Evolutionary conservation across 2,888 invertebrate species (phyloP).

Genomic region (Chrysodeixis includens): DNA sequence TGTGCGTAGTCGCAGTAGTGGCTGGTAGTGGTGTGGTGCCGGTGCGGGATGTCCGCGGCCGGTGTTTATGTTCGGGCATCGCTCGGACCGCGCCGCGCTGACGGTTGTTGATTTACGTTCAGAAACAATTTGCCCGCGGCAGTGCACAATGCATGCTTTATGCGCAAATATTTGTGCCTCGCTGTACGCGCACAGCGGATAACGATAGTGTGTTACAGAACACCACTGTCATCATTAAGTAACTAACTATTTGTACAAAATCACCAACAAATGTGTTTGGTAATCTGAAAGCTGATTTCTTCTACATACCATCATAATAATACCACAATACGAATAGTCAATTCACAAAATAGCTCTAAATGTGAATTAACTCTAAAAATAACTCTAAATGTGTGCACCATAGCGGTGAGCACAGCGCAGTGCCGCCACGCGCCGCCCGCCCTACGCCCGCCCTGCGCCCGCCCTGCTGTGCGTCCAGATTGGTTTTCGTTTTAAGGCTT

Average conservation of each 20-base stretch:
- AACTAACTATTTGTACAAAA: background rate
- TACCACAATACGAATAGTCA: no score
- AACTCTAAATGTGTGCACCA: no score
- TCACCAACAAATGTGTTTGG: no score
- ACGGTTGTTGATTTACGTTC: slow-evolving; percentile 13
- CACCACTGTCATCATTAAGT: background rate
- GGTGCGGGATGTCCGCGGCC: background rate
- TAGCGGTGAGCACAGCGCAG: background rate
- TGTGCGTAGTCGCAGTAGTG: background rate
- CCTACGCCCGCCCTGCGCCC: background rate
- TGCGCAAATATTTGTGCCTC: background rate
- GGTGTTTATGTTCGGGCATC: slow-evolving; percentile 10
- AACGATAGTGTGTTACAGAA: background rate
- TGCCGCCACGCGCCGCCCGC: background rate
- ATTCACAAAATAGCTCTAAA: no score
- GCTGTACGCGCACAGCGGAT: background rate
- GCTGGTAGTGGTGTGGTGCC: background rate
- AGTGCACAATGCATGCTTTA: background rate
- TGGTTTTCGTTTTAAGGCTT: slow-evolving; percentile 47
- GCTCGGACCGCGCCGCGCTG: background rate
- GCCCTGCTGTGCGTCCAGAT: slow-evolving; percentile 22
- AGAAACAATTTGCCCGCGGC: background rate
- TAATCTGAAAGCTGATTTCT: no score
- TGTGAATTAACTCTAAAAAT: no score
- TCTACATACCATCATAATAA: no score